A percentile compares a stretch with the other conserved stretches of the same genome.
phyloP scores from a whole-genome alignment of 2,797 vertebrate species.

The Clamator glandarius region DNA sequence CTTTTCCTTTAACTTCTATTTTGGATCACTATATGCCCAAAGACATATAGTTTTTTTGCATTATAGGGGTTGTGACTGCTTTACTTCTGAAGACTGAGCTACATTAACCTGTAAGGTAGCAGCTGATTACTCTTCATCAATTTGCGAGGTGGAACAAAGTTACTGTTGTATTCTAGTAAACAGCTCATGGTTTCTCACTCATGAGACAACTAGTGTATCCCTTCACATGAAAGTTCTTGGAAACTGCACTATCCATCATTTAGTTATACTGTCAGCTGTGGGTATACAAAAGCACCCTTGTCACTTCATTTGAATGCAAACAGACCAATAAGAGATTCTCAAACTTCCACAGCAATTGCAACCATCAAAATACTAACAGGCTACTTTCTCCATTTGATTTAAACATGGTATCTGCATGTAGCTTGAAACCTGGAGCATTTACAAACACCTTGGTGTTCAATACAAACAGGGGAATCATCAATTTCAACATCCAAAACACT shows the following conservation, averaged over 20 bases:
- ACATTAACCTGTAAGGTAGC: accelerated
- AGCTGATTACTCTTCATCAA: background rate
- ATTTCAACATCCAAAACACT: background rate
- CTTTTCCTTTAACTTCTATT: background rate
- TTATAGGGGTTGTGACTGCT: background rate
- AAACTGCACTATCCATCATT: background rate
- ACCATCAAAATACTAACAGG: background rate
- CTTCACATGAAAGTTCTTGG: accelerated
- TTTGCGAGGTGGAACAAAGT: background rate
- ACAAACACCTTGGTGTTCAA: background rate
- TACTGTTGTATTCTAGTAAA: background rate
- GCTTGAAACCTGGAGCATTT: background rate
- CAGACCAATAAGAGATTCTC: background rate
- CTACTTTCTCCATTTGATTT: background rate
- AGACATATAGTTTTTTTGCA: accelerated
- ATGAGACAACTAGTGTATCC: accelerated
- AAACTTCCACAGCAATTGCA: background rate
- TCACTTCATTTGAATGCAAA: background rate
- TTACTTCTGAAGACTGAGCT: background rate
- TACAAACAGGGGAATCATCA: background rate
- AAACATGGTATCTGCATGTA: background rate
- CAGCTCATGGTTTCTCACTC: accelerated
- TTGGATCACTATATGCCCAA: background rate
- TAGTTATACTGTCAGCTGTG: background rate
- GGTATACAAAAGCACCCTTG: background rate